Conservation (phyloP, 2,113 vertebrate species). For the Desmodus rotundus region DNA sequence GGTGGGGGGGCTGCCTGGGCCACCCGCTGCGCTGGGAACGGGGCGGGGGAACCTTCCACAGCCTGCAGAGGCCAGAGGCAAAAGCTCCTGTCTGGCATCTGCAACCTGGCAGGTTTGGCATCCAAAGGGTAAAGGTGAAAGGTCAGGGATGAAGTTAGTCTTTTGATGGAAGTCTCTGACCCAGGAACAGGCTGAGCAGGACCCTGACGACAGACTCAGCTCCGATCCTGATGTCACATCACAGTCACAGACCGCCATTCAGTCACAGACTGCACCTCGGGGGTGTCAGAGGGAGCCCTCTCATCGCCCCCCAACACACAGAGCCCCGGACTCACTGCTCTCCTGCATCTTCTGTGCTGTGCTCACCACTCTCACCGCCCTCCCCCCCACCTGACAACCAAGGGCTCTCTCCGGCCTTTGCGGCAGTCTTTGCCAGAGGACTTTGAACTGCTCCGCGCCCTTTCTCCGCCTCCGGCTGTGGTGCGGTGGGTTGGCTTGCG, state of each 20-base stretch:
- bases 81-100: background rate
- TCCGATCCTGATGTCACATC: background rate
- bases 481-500: background rate
- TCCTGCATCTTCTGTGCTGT: fast-evolving
- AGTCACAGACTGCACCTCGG: background rate
- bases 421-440: background rate
- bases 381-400: background rate
- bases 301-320: background rate
- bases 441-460: background rate
- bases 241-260: background rate
- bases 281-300: background rate
- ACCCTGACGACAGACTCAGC: background rate
- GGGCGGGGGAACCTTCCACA: background rate
- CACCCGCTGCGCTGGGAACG: background rate
- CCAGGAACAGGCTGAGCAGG: background rate
- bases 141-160: background rate
- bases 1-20: background rate
- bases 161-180: background rate
- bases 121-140: background rate
- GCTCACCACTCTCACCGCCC: no score
- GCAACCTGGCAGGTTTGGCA: background rate
- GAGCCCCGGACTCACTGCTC: background rate
- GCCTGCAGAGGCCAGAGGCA: background rate
- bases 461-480: background rate
- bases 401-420: background rate